Evolutionary conservation across 2,888 invertebrate species (phyloP), one percentile per base, ranked within the genome.

Genomic region (Athalia cordata): DNA sequence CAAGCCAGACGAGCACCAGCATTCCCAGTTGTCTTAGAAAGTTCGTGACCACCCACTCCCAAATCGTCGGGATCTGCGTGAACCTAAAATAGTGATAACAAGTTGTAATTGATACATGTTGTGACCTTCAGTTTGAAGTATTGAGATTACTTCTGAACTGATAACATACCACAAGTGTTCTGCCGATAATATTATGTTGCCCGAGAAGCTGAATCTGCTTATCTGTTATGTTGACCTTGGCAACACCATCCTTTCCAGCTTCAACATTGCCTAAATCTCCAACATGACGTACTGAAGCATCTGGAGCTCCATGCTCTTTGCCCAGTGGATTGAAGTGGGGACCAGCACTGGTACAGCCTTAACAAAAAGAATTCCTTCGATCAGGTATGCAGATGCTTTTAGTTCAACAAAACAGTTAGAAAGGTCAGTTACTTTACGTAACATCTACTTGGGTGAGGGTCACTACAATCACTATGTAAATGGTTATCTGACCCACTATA

Each of bases 11-110:
- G 94, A 15, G 94, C 96, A 3, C 99, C 99, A 76, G 99, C 98
- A 90, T 99, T 98, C 78, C 99, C 99, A 11, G 98, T 99, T 4
- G 95, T 94, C 91, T 95, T 95, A 92, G 98, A 98, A 82, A 97
- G 92, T 87, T 98, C 97, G 87, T 97, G 96, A 0, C 97, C 98
- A 50, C 98, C 98, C 81, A 94, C 91, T n/a, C 98, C 98, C 79
- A 98, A 91, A 91, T 99, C 99, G 91, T 99, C 99, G 0, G 94
- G 93, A 91, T 98, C 98, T 62, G 96, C 98, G 90, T 99, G 98
- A 6, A 98, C 91, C 90, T 90, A 59, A 57, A 78, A 78, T n/a
- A 75, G 59, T 45, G 49, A 72, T 66, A 65, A 75, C 13, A 47
- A n/a, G 5, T 55, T 29, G 52, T 67, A 52, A 78, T 65, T 49